Percentiles rank a stretch among this genome's conserved stretches.
These are phyloP conservation scores for Pteropus alecto DNA, from an alignment of 2,113 vertebrate species.

Conservation along the genomic window DNA sequence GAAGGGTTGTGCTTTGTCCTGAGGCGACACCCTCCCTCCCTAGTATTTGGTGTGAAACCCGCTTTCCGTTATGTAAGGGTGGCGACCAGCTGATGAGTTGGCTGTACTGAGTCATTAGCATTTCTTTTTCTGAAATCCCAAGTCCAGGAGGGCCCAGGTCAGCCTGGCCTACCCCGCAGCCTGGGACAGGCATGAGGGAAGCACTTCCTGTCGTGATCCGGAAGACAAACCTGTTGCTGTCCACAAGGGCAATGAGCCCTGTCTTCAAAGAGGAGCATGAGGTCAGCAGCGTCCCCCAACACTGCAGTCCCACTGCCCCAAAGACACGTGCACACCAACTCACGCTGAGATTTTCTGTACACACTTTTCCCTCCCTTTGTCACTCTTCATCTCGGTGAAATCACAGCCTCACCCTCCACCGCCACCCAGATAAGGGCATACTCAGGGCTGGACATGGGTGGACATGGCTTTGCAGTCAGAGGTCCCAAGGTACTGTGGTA, in stretches of 20 bases:
- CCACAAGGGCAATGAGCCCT: not conserved
- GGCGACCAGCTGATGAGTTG: not conserved
- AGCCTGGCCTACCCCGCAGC: not conserved
- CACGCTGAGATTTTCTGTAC: not conserved
- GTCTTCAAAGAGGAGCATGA: not conserved
- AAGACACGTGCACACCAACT: fast-evolving
- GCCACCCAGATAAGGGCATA: not conserved
- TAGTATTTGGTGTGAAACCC: not conserved
- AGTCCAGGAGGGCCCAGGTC: not conserved
- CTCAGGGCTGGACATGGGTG: fast-evolving
- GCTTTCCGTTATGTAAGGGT: not conserved
- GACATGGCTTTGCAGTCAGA: not conserved
- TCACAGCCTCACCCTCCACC: not conserved
- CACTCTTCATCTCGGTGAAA: not conserved
- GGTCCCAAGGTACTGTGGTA: not conserved
- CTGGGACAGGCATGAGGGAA: not conserved
- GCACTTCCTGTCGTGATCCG: fast-evolving
- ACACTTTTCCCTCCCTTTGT: not conserved
- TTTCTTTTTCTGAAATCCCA: not conserved
- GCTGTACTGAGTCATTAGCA: not conserved
- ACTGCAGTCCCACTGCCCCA: fast-evolving
- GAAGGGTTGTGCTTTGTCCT: not conserved
- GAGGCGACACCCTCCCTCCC: not conserved
- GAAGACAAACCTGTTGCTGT: not conserved
- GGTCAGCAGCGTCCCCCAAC: not conserved